These are phyloP conservation scores for Puntigrus tetrazona DNA, from an alignment of 2,113 vertebrate genomes.

Conservation along the genomic window DNA sequence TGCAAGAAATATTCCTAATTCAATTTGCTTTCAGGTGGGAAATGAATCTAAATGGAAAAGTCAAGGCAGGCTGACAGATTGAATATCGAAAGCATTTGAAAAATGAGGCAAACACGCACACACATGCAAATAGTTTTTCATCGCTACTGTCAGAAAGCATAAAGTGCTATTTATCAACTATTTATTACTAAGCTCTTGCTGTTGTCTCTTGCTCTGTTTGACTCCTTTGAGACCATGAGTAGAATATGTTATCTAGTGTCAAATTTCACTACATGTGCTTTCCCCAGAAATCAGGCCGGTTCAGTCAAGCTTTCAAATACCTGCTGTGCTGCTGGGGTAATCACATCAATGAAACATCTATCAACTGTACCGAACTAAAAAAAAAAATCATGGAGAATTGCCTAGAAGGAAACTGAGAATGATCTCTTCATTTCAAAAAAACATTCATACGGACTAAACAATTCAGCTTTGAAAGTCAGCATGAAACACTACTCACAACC, in stretches of 20 bases:
- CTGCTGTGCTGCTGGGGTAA: slow-evolving; percentile 19
- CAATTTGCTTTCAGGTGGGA: slow-evolving; percentile 22
- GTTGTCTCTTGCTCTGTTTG: slow-evolving; percentile 7
- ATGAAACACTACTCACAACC: slow-evolving; percentile 34
- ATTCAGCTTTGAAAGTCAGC: not conserved
- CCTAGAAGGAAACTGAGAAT: not conserved
- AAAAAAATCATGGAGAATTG: not conserved
- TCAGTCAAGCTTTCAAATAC: slow-evolving; percentile 28
- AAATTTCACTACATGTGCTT: slow-evolving; percentile 6
- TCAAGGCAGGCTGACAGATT: not conserved
- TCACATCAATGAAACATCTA: slow-evolving; percentile 21
- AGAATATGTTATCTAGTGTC: slow-evolving; percentile 27
- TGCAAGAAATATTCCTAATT: not conserved
- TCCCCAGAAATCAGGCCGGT: slow-evolving; percentile 17
- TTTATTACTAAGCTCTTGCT: slow-evolving; percentile 28
- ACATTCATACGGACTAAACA: not conserved
- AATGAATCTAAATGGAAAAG: slow-evolving; percentile 1
- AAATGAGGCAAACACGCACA: slow-evolving; percentile 20
- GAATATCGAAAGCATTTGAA: slow-evolving; percentile 20
- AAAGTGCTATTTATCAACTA: slow-evolving; percentile 34
- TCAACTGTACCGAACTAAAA: not conserved
- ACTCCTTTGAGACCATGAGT: slow-evolving; percentile 2
- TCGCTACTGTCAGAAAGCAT: not conserved
- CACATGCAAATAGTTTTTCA: slow-evolving; percentile 1
- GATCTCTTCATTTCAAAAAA: not conserved